phyloP scores from a whole-genome alignment of 2,113 vertebrate genomes.

The Hippolais icterina region DNA sequence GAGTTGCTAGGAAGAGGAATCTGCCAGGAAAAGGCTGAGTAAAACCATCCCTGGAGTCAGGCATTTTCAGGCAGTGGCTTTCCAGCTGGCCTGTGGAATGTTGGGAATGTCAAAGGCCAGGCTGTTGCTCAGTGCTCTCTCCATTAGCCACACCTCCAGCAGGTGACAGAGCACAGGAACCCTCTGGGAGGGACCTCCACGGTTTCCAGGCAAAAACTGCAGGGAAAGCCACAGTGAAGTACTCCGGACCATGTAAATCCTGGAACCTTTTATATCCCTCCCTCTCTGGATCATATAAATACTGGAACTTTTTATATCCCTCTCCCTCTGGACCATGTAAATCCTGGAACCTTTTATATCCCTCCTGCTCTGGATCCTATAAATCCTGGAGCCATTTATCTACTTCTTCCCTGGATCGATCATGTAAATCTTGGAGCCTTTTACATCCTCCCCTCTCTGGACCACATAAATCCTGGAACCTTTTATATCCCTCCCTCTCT shows the following conservation, averaged over 20 bases:
- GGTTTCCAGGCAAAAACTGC: not conserved
- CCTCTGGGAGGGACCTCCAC: rapidly evolving
- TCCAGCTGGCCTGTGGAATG: not conserved
- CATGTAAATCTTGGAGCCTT: not conserved
- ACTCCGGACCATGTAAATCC: not conserved
- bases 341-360: not conserved
- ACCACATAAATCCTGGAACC: not conserved
- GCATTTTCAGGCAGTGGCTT: not conserved
- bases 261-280: not conserved
- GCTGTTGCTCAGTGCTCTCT: not conserved
- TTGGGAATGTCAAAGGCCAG: not conserved
- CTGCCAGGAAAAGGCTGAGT: not conserved
- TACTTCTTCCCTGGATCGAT: not conserved
- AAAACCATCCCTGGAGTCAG: not conserved
- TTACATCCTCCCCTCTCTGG: not conserved
- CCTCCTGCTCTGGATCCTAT: not conserved
- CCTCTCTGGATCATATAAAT: not conserved
- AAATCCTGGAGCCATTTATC: not conserved
- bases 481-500: not conserved
- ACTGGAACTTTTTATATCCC: not conserved
- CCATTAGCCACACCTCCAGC: not conserved
- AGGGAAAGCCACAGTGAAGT: not conserved
- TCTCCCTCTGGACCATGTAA: not conserved
- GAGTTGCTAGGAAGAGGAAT: not conserved
- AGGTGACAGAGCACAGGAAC: not conserved